Percentiles rank a stretch among this genome's conserved stretches.
phyloP scores from a whole-genome alignment of 53 echinoderm and acorn worm genomes.

The Mesocentrotus franciscanus region DNA sequence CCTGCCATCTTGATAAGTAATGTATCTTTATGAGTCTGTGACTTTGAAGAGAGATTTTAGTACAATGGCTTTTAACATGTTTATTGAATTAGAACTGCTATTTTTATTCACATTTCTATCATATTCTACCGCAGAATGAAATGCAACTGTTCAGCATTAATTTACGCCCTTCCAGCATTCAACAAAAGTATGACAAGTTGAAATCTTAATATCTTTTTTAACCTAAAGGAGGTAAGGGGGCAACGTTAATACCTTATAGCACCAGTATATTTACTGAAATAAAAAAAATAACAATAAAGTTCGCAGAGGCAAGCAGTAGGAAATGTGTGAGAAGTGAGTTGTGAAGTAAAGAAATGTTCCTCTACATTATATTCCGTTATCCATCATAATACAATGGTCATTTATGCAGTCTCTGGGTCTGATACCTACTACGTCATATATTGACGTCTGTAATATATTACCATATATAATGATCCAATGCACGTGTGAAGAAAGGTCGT shows the following conservation, averaged over 20 bases:
- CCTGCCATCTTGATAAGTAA: neutral
- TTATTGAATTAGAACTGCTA: no score
- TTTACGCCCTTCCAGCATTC: no score
- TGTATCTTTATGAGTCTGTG: no score
- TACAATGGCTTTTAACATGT: no score
- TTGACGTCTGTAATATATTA: slow-evolving; percentile 54
- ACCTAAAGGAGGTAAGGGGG: neutral
- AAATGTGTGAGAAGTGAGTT: neutral
- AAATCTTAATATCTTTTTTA: neutral
- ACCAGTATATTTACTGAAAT: neutral
- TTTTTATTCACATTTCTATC: neutral
- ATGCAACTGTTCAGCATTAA: no score
- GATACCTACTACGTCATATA: slow-evolving; percentile 27
- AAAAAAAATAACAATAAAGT: neutral
- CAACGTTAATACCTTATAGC: neutral
- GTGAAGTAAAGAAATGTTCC: neutral
- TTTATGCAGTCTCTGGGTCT: slow-evolving; percentile 3
- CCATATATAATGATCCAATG: slow-evolving; percentile 26
- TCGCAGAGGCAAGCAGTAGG: neutral
- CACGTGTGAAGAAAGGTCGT: slow-evolving; percentile 44
- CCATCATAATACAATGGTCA: neutral
- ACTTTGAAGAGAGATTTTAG: no score
- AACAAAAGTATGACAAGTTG: neutral
- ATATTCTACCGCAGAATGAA: neutral
- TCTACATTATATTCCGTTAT: neutral